These are phyloP conservation scores for Nemurella pictetii DNA, from an alignment of 2,888 invertebrate species.

Conservation along the genomic window DNA sequence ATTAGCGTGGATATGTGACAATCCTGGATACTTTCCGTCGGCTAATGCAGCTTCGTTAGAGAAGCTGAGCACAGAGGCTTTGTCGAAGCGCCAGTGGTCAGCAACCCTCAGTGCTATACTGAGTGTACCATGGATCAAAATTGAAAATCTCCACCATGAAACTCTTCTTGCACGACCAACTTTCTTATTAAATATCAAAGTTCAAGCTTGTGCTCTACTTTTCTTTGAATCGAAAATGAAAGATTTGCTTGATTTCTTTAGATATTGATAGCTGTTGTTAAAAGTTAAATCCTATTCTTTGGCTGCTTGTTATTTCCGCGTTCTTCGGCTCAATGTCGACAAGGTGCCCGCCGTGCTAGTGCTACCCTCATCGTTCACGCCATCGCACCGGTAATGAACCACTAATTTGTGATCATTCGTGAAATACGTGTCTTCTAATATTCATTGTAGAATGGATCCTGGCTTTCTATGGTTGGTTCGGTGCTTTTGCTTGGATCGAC, in stretches of 20 bases:
- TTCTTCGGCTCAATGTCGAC: not conserved
- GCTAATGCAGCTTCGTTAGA: no score
- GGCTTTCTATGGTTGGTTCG: not conserved
- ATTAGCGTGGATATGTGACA: no score
- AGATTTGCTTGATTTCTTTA: not conserved
- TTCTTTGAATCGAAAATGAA: not conserved
- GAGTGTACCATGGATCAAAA: no score
- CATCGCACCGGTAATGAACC: slow-evolving; percentile 9
- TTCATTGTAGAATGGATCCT: not conserved
- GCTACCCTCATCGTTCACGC: not conserved
- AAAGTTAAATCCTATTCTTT: not conserved
- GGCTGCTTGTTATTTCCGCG: not conserved
- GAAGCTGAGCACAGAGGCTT: no score
- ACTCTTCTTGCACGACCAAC: not conserved
- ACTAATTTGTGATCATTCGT: slow-evolving; percentile 28
- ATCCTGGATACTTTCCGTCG: no score
- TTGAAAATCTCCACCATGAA: no score
- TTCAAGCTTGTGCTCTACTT: not conserved
- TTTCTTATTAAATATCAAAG: not conserved
- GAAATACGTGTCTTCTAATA: slow-evolving; percentile 23
- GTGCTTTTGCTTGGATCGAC: not conserved
- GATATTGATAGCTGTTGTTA: not conserved
- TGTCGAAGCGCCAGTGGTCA: no score
- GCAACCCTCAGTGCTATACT: no score
- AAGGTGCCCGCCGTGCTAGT: not conserved